phyloP scores from a whole-genome alignment of 92 coral and sea anemone species.

The Actinernus sp. region DNA sequence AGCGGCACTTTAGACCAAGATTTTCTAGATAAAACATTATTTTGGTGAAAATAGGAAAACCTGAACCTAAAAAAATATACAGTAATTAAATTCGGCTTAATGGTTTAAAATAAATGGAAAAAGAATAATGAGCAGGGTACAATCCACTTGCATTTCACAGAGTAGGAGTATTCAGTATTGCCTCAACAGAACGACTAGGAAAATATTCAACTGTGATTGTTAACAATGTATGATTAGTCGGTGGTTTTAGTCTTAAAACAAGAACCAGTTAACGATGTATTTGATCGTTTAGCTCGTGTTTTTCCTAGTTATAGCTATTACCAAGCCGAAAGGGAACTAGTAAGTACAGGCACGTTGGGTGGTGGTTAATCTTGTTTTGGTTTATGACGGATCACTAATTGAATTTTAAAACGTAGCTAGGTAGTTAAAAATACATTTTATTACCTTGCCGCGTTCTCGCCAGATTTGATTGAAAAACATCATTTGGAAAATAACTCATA shows the following conservation, averaged over 20 bases:
- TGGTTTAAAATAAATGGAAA: not conserved
- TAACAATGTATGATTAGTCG: too few species aligned
- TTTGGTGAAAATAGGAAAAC: not conserved
- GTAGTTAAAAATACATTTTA: slow-evolving; percentile 4
- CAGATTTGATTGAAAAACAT: too few species aligned
- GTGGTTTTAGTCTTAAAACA: too few species aligned
- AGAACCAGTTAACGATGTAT: too few species aligned
- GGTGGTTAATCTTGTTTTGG: slow-evolving; percentile 13
- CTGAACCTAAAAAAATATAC: slow-evolving; percentile 8
- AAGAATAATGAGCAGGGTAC: not conserved
- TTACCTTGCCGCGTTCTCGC: not conserved
- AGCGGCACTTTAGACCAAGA: slow-evolving; percentile 39
- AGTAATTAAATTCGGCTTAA: not conserved
- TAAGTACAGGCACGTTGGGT: slow-evolving; percentile 7
- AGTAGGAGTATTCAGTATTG: too few species aligned
- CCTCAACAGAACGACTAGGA: too few species aligned
- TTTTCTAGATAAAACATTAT: slow-evolving; percentile 4
- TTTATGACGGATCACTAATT: slow-evolving; percentile 6
- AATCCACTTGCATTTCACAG: too few species aligned
- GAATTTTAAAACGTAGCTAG: slow-evolving; percentile 27
- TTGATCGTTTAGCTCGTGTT: too few species aligned
- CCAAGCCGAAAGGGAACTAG: slow-evolving; percentile 39
- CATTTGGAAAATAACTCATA: too few species aligned
- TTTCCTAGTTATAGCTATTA: too few species aligned
- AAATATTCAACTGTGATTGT: too few species aligned